Base-by-base conservation (phyloP, 2,888 invertebrate genomes). In the Orthosia gracilis region DNA sequence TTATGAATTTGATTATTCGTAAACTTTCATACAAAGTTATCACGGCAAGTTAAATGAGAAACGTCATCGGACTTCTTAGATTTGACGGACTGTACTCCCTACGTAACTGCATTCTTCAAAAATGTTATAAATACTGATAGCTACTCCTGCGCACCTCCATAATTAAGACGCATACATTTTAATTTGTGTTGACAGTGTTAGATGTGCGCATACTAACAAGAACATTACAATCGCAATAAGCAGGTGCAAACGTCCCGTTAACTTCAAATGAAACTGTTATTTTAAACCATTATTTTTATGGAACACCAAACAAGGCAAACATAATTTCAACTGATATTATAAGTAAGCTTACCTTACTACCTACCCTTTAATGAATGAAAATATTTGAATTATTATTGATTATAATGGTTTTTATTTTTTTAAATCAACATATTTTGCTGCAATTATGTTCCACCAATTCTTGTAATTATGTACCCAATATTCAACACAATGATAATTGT, bases 131-230 rank as follows among this genome's bases (percentile, higher is more conserved):
- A 11, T 18, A 17, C 54, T 26, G 52, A 18, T 40, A 61, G 7
- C 63, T 17, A 63, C 63, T 78, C 58, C 55, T 64, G 73, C 59
- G 64, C 50, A 63, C 49, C 52, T 26, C 64, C 65, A 59, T 69
- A 63, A 76, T 86, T 85, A 81, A 73, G 65, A 66, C 54, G 57
- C 62, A 54, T 61, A 55, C 17, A 58, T 63, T 62, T 76, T 80
- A 74, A 78, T 79, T 73, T 75, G 62, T 73, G 80, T 69, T 78
- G 76, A 77, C 82, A 78, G 69, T 71, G 68, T 80, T 80, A 80
- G 62, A 82, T 82, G 71, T 50, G 31, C 15, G 55, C 69, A 71
- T 70, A 61, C 69, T 69, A 69, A 23, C 50, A 49, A 3, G 15
- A 12, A 26, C 59, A 21, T 69, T 55, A 69, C 52, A 58, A 68